Conservation (phyloP, 2,797 vertebrate genomes). For the Poeciliopsis presidionis region DNA sequence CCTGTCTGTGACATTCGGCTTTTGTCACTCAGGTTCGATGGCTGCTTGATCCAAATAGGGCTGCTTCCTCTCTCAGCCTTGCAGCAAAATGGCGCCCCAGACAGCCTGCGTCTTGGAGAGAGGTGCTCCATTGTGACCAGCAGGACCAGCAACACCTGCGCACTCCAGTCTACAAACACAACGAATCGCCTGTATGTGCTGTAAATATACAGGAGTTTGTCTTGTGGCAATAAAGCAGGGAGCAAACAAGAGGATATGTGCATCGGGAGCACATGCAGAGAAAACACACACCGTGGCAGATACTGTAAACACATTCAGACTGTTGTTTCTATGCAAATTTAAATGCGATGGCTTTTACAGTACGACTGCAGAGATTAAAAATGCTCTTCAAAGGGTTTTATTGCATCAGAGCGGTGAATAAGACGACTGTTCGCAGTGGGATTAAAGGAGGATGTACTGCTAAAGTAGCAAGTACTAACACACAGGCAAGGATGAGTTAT, state of each 20-base stretch:
- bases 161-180: slow-evolving; percentile 17
- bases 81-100: slow-evolving; percentile 47
- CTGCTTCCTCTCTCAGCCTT: slow-evolving; percentile 36
- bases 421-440: slow-evolving; percentile 38
- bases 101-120: slow-evolving; percentile 27
- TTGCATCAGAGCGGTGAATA: slow-evolving; percentile 37
- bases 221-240: slow-evolving; percentile 38
- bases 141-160: slow-evolving; percentile 32
- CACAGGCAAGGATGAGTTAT: slow-evolving; percentile 34
- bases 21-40: slow-evolving; percentile 60
- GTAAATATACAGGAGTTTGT: slow-evolving; percentile 45
- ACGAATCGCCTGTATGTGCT: slow-evolving; percentile 10
- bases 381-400: slow-evolving; percentile 51
- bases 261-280: slow-evolving; percentile 38
- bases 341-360: slow-evolving; percentile 39
- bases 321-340: slow-evolving; percentile 70
- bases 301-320: slow-evolving; percentile 51
- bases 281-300: slow-evolving; percentile 35
- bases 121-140: slow-evolving; percentile 5
- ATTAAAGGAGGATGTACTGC: slow-evolving; percentile 52
- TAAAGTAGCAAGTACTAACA: slow-evolving; percentile 32
- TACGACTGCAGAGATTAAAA: slow-evolving; percentile 43
- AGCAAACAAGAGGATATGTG: slow-evolving; percentile 35
- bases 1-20: slow-evolving; percentile 64
- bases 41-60: slow-evolving; percentile 21